phyloP scores from a whole-genome alignment of 2,797 vertebrate species.

The Chelidonichthys spinosus region DNA sequence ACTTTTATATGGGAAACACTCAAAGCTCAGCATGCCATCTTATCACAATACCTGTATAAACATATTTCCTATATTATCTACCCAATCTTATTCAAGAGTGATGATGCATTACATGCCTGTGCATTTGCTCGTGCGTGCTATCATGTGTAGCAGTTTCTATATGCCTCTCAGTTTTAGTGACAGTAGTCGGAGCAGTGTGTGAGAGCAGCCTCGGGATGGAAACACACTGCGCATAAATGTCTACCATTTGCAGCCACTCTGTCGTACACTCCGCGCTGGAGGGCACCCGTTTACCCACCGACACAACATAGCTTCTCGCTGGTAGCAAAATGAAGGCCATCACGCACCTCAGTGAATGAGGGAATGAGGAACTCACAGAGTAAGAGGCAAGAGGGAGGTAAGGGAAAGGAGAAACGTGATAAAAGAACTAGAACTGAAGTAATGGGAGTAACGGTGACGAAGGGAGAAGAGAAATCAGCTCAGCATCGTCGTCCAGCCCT shows the following conservation, averaged over 20 bases:
- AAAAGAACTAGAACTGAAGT: slow-evolving; percentile 24
- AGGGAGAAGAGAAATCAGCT: slow-evolving; percentile 19
- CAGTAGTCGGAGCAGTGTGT: slow-evolving; percentile 31
- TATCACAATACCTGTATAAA: neutral
- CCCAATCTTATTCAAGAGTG: neutral
- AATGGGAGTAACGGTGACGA: slow-evolving; percentile 38
- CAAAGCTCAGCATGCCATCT: neutral
- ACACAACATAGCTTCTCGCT: slow-evolving; percentile 47
- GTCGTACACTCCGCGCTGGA: slow-evolving; percentile 44
- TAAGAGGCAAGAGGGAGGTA: slow-evolving; percentile 26
- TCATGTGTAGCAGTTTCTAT: slow-evolving; percentile 17
- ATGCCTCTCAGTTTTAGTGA: slow-evolving; percentile 34
- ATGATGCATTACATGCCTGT: slow-evolving; percentile 1
- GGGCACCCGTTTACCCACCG: slow-evolving; percentile 58
- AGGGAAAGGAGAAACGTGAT: slow-evolving; percentile 1
- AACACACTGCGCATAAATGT: slow-evolving; percentile 36
- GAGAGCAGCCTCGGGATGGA: slow-evolving; percentile 46
- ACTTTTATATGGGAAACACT: neutral
- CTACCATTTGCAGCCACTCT: slow-evolving; percentile 56
- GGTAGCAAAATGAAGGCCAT: slow-evolving; percentile 58
- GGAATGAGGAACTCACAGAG: slow-evolving; percentile 20
- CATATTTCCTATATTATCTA: neutral
- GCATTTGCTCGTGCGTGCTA: neutral
- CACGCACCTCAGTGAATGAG: slow-evolving; percentile 32
- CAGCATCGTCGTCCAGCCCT: slow-evolving; percentile 12